Percentiles rank a stretch among this genome's conserved stretches.
phyloP scores from a whole-genome alignment of 2,888 invertebrate genomes.

The Agriopis aurantiaria region DNA sequence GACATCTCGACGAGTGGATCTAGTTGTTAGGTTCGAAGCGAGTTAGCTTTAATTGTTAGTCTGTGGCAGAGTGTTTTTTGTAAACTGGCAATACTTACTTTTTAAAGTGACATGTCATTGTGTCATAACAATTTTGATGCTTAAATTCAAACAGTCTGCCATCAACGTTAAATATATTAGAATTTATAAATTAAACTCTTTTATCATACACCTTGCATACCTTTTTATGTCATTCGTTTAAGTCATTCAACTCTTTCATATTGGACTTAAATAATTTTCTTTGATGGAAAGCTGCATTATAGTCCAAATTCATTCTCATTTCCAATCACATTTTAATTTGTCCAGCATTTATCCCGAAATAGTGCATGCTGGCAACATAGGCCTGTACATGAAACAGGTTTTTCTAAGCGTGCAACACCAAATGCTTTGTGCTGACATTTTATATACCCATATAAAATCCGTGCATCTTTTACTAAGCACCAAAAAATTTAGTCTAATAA shows the following conservation, averaged over 20 bases:
- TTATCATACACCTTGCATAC: constrained; percentile 12
- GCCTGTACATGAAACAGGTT: constrained; percentile 62
- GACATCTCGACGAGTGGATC: constrained; percentile 95
- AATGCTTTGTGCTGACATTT: constrained; percentile 64
- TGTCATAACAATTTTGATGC: not conserved
- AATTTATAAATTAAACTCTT: constrained; percentile 22
- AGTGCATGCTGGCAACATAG: constrained; percentile 71
- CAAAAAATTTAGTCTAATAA: not conserved
- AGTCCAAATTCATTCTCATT: constrained; percentile 17
- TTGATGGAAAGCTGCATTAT: not conserved
- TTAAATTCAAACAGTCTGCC: constrained; percentile 29
- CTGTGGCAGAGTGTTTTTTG: constrained; percentile 60
- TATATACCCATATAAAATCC: constrained; percentile 58
- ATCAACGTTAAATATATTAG: constrained; percentile 32
- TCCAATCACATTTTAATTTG: constrained; percentile 43
- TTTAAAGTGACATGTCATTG: not conserved
- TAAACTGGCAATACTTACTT: constrained; percentile 11
- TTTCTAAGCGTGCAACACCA: constrained; percentile 78
- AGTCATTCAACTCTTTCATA: not conserved
- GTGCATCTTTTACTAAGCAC: constrained; percentile 62
- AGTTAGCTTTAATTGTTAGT: constrained; percentile 85
- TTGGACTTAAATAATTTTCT: not conserved
- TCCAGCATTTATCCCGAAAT: constrained; percentile 70
- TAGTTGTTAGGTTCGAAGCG: constrained; percentile 83
- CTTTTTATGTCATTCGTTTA: not conserved